These are phyloP conservation scores for Drosophila pruinosa DNA, from an alignment of 1,140 invertebrate species.

Conservation along the genomic window DNA sequence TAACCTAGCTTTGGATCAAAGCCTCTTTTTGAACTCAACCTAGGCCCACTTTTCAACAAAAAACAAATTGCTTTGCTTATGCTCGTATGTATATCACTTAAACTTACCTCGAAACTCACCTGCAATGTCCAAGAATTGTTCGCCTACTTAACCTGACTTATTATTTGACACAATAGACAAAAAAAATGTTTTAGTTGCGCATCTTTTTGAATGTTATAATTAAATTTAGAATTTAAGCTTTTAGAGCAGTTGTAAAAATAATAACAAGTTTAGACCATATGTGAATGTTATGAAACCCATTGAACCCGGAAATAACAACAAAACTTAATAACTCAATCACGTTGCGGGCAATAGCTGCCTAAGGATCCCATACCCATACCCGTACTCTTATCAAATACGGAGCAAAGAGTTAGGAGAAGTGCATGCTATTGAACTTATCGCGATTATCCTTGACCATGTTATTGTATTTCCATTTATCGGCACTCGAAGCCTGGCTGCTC, in stretches of 20 bases:
- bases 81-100: too few relatives aligned
- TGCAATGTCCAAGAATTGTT: neutral
- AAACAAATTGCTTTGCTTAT: too few relatives aligned
- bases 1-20: too few relatives aligned
- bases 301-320: constrained; percentile 30
- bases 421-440: constrained; percentile 74
- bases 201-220: constrained; percentile 34
- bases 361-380: neutral
- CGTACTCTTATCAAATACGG: neutral
- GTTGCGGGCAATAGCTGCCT: constrained; percentile 1
- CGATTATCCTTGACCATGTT: constrained; percentile 77
- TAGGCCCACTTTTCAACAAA: neutral
- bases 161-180: neutral
- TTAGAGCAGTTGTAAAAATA: constrained; percentile 25
- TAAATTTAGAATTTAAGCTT: constrained; percentile 25
- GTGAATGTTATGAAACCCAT: constrained; percentile 42
- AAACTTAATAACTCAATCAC: constrained; percentile 33
- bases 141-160: neutral
- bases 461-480: constrained; percentile 81
- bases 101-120: neutral
- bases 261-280: constrained; percentile 29
- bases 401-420: constrained; percentile 66
- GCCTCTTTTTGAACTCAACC: neutral
- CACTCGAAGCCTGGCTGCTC: constrained; percentile 59
- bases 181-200: constrained; percentile 40